Evolutionary conservation across 2,888 invertebrate genomes (phyloP), one percentile per base, ranked within the genome.

Genomic region (Gibbula magus): DNA sequence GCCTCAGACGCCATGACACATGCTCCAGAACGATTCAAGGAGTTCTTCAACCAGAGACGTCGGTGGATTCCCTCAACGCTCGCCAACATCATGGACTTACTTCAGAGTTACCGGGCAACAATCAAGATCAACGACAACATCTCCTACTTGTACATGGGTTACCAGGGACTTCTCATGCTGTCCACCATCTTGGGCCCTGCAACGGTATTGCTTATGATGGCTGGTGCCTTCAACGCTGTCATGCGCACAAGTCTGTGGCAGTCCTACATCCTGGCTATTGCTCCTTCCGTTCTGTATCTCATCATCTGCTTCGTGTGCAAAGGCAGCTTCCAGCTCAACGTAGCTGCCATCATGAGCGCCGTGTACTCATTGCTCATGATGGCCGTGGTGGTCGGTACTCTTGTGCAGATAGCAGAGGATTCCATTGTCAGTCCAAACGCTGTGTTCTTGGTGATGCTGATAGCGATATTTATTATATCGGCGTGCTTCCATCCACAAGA

Each of bases 1-100:
- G 99, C 99, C 18, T 98, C 98, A 1, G 99, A 99, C 92, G 99
- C 99, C 51, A 97, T 98, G 94, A 99, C 99, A 0, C 98, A 98
- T 90, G 98, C 98, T 66, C 99, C 99, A 0, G 99, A 99, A 80
- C 82, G 86, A 32, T 99, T 99, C 93, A 97, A 96, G 91, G 99
- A 99, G 93, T 99, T 99, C 93, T 99, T 97, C 94, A 99, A 98
- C 92, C 99, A 99, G 93, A 95, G 99, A 83, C 96, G 99, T 92
- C 95, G 99, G 88, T 99, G 99, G 99, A 98, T 98, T 85, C 99
- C 99, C 8, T 99, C 99, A 0, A 99, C 99, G 54, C 96, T 99
- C 92, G 99, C 99, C 83, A 99, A 99, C 93, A 99, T 99, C 92
- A 96, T 99, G 96, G 99, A 99, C 93, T 94, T 99, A 90, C 82